These are phyloP conservation scores for Marcusenius ussheri DNA, from an alignment of 2,113 vertebrate genomes.

Conservation along the genomic window DNA sequence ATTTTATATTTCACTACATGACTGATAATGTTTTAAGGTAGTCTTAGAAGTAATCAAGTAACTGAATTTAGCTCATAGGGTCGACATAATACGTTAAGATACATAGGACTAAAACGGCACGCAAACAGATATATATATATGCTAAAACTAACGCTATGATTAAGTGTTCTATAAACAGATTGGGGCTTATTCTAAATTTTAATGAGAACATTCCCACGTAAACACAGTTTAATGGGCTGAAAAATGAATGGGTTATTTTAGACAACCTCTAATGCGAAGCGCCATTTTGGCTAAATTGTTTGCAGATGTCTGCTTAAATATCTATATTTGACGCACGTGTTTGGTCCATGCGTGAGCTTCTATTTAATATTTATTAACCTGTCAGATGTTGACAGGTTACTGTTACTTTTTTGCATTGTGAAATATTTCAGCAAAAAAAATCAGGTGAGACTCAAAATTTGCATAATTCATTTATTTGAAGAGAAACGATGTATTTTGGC, in stretches of 20 bases:
- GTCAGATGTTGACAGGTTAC: background rate
- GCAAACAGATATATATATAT: background rate
- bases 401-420: background rate
- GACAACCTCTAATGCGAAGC: background rate
- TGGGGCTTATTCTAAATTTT: background rate
- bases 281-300: background rate
- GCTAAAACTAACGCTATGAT: conserved; percentile 3
- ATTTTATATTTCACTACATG: background rate
- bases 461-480: background rate
- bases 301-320: background rate
- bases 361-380: conserved; percentile 1
- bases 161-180: conserved; percentile 1
- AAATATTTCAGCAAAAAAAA: background rate
- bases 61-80: background rate
- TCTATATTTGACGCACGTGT: background rate
- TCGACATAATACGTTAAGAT: background rate
- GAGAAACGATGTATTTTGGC: background rate
- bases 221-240: background rate
- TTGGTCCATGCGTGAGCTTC: background rate
- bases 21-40: background rate
- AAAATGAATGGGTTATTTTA: conserved; percentile 3
- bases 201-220: conserved; percentile 8
- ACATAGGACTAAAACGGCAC: background rate
- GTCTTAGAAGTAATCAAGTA: background rate
- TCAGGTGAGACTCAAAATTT: background rate